phyloP scores from a whole-genome alignment of 2,797 vertebrate genomes.

The Phylloscopus collybita region DNA sequence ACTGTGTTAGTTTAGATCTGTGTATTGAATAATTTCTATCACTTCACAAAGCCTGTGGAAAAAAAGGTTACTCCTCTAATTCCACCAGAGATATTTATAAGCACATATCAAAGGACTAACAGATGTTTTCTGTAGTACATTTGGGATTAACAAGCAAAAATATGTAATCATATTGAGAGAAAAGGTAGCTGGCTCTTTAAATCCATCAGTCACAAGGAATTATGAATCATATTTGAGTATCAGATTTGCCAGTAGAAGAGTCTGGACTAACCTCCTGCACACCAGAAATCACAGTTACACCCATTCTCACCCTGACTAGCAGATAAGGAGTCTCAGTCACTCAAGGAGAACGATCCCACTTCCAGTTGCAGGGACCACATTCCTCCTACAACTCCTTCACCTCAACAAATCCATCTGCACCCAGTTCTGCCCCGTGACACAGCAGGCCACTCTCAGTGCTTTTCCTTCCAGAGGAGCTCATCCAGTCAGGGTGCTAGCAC shows the following conservation, averaged over 20 bases:
- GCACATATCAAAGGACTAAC: background rate
- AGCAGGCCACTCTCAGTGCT: background rate
- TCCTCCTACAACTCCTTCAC: background rate
- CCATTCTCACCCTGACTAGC: background rate
- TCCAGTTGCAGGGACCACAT: background rate
- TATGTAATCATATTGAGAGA: background rate
- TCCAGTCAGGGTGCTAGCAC: background rate
- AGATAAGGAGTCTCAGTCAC: background rate
- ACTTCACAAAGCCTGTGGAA: background rate
- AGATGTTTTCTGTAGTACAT: background rate
- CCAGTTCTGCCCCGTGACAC: background rate
- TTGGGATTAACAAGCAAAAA: background rate
- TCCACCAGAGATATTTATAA: conserved; percentile 5
- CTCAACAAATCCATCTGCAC: background rate
- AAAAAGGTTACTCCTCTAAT: background rate
- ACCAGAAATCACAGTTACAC: background rate
- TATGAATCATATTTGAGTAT: background rate
- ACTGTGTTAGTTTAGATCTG: background rate
- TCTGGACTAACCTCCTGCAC: background rate
- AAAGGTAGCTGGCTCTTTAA: conserved; percentile 36
- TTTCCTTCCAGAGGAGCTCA: background rate
- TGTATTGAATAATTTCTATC: background rate
- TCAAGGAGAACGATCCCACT: background rate
- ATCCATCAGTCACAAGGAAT: background rate
- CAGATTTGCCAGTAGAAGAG: background rate